These are phyloP conservation scores for Glyphotaelius pellucidus DNA, from an alignment of 2,888 invertebrate genomes.

Conservation along the genomic window DNA sequence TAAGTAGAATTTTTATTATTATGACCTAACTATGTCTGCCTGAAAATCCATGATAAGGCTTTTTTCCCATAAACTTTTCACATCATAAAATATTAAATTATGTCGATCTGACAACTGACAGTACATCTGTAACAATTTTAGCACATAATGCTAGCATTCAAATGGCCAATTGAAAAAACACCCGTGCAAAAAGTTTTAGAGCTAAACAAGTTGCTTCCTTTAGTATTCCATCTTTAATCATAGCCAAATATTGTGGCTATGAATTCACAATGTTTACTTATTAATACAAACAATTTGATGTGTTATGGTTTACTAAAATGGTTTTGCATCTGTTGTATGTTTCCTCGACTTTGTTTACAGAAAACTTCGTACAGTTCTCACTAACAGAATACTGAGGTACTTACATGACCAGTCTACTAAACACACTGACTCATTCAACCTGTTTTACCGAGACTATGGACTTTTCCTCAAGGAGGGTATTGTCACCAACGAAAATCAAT, in stretches of 20 bases:
- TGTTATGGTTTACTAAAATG: not conserved
- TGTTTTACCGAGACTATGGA: slow-evolving; percentile 95
- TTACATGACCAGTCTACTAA: slow-evolving; percentile 91
- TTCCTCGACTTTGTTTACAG: slow-evolving; percentile 72
- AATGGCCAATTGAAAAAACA: too few species aligned
- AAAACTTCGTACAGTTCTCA: slow-evolving; percentile 90
- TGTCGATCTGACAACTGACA: too few species aligned
- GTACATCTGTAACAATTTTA: too few species aligned
- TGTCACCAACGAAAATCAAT: slow-evolving; percentile 87
- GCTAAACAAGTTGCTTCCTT: too few species aligned
- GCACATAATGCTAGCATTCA: too few species aligned
- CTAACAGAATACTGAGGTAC: slow-evolving; percentile 89
- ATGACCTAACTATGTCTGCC: not conserved
- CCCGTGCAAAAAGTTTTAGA: too few species aligned
- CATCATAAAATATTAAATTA: not conserved
- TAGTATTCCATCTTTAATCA: too few species aligned
- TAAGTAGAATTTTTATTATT: not conserved
- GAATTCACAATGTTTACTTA: not conserved
- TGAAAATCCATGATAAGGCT: not conserved
- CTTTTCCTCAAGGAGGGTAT: slow-evolving; percentile 97
- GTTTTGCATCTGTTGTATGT: not conserved
- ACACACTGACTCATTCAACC: slow-evolving; percentile 86
- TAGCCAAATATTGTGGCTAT: too few species aligned
- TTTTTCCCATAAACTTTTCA: not conserved
- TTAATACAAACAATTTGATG: not conserved